Base-by-base conservation (phyloP, 2,888 invertebrate genomes). In the Drosophila limbata region DNA sequence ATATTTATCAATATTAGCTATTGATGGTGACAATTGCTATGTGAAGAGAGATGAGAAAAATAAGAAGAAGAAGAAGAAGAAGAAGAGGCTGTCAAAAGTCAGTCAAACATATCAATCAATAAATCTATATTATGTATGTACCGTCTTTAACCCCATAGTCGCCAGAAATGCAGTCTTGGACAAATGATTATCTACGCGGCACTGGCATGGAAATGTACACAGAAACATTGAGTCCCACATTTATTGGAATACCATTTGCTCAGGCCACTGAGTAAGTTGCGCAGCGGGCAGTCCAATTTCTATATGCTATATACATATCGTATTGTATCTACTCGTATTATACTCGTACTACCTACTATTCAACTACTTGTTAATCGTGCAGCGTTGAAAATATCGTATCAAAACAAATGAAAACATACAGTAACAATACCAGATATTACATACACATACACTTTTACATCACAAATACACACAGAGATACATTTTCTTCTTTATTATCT, bases 121-220 rank as follows among this genome's bases (percentile, higher is more conserved):
- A 75, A 84, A 65, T 87, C 73, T 86, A 78, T 88, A 79, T 79
- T 75, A 74, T 81, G 77, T 77, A 74, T 74, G 75, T 56, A 81
- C 79, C 83, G 62, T 88, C 88, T 84, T 70, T 82, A 82, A 88
- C 89, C 75, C 85, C 78, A 79, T 90, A 98, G 98, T 97, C 97
- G 93, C 96, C 97, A 94, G 97, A 97, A 94, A 97, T 97, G 95
- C 97, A 98, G 94, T 96, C 97, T 93, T 99, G 99, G 99, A 98
- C 98, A 95, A 98, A 99, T 95, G 98, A 99, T 95, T 99, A 99
- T 95, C 96, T 99, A 93, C 96, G 98, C 92, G 99, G 99, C 93
- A 99, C 99, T 91, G 99, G 99, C 92, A 99, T 99, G 98, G 99
- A 99, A 96, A 98, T 99, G 98, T 99, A 99, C 95, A 99, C 99